Conservation (phyloP, 2,797 vertebrate species). For the Microctenopoma steveboyesi region DNA sequence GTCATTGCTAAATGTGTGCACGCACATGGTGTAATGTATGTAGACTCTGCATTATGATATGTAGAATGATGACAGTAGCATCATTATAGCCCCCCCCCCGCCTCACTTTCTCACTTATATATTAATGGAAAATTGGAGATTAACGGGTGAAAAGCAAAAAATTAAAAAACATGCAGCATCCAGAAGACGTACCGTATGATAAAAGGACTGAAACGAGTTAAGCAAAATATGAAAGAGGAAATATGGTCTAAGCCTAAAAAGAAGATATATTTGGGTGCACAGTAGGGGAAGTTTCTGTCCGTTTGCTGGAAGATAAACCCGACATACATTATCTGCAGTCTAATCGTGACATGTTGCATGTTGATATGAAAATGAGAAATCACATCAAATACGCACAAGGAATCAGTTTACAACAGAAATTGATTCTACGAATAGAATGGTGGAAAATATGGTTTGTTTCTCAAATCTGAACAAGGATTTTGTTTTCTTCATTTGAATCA, state of each 20-base stretch:
- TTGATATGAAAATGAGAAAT: not conserved
- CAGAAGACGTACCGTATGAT: not conserved
- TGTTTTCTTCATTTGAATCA: slow-evolving; percentile 24
- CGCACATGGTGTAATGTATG: not conserved
- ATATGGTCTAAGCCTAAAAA: not conserved
- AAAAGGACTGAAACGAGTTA: not conserved
- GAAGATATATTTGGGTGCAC: slow-evolving; percentile 1
- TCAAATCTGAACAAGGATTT: not conserved
- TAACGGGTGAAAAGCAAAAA: too few species aligned
- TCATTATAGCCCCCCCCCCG: too few species aligned
- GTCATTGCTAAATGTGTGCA: not conserved
- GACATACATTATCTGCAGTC: not conserved
- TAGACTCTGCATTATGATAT: not conserved
- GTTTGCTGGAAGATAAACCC: slow-evolving; percentile 3
- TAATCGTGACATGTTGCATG: not conserved
- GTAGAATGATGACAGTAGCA: not conserved
- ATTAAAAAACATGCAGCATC: not conserved
- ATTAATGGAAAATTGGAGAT: too few species aligned
- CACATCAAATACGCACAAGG: not conserved
- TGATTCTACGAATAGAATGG: not conserved
- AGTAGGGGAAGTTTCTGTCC: not conserved
- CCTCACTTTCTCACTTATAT: not conserved
- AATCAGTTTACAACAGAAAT: not conserved
- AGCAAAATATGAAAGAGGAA: not conserved
- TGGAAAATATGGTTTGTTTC: slow-evolving; percentile 16